Conservation (phyloP, 2,888 invertebrate species). For the Xestobium rufovillosum region DNA sequence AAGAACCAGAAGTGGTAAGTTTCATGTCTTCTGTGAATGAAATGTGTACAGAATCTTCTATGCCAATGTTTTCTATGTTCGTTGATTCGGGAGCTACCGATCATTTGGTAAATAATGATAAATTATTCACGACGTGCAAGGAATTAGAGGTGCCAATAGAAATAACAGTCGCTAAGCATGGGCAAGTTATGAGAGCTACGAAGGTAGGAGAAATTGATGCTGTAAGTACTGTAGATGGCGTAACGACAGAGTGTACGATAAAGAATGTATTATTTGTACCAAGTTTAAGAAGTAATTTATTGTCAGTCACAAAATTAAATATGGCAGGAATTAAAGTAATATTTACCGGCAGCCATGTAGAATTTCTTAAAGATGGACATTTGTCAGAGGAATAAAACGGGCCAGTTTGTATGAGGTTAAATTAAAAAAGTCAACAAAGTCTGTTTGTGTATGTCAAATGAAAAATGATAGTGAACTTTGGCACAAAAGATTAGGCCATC, state of each 20-base stretch:
- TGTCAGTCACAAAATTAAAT: conserved; percentile 14
- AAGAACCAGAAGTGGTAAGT: too few relatives aligned
- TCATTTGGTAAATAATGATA: conserved; percentile 14
- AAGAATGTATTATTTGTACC: too few relatives aligned
- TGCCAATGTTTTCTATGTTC: too few relatives aligned
- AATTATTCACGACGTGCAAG: conserved; percentile 7
- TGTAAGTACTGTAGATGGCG: conserved; percentile 5
- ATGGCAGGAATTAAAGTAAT: conserved; percentile 13
- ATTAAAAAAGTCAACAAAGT: too few relatives aligned
- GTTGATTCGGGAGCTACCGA: conserved; percentile 17
- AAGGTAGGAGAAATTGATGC: conserved; percentile 13
- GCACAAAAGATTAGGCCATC: too few relatives aligned
- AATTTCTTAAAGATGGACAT: conserved; percentile 10
- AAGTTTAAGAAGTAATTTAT: too few relatives aligned
- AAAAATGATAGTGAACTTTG: too few relatives aligned
- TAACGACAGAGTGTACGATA: conserved; percentile 1
- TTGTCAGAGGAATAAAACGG: conserved; percentile 11
- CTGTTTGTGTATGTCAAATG: too few relatives aligned
- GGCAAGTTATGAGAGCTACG: conserved; percentile 13
- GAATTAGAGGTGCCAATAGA: conserved; percentile 8
- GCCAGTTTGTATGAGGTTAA: conserved; percentile 12
- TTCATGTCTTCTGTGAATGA: too few relatives aligned
- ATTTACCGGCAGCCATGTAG: conserved; percentile 10
- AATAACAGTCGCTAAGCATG: conserved; percentile 13
- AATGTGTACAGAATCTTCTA: too few relatives aligned